Evolutionary conservation across 2,888 invertebrate genomes (phyloP), one percentile per base, ranked within the genome.

Genomic region (Hybos culiciformis): DNA sequence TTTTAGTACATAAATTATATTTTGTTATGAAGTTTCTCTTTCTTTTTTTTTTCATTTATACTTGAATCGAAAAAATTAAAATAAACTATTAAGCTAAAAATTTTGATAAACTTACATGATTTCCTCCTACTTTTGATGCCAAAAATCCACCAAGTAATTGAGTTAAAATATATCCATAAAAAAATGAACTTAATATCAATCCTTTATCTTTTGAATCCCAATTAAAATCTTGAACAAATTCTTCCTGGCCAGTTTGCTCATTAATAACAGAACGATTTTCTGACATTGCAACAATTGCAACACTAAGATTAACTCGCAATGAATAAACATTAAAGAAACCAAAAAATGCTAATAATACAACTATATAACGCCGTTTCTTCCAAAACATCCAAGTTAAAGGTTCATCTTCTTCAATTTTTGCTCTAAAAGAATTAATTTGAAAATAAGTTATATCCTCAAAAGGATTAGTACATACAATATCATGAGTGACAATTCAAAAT

Each of bases 241-340:
- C 58, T 12, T 71, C 58, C 1, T 74, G 77, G n/a, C 83, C 83
- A 53, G 79, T 75, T n/a, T n/a, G n/a, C 2, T 70, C 74, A 44
- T 75, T 66, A 32, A 68, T 66, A 5, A 73, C 71, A 38, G 73
- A 75, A 46, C 74, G 69, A 19, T 79, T 74, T 55, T 81, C 77
- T 0, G 83, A 87, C 93, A 94, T 94, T 48, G 90, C 88, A 34
- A 94, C 90, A 51, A 94, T 85, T 4, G 90, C 92, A 14, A 94
- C 85, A 50, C 90, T 91, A 50, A 94, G 72, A 68, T 91, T 92
- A 5, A 90, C 90, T 32, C 88, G 71, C 46, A 88, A 66, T 5
- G 85, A 78, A 61, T 87, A 88, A 3, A 83, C 79, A 54, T 84
- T 83, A 70, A 86, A 84, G 66, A 87, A 86, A 5, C 87, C 87